Conservation (phyloP, 2,888 invertebrate species). For the Diachrysia chrysitis region DNA sequence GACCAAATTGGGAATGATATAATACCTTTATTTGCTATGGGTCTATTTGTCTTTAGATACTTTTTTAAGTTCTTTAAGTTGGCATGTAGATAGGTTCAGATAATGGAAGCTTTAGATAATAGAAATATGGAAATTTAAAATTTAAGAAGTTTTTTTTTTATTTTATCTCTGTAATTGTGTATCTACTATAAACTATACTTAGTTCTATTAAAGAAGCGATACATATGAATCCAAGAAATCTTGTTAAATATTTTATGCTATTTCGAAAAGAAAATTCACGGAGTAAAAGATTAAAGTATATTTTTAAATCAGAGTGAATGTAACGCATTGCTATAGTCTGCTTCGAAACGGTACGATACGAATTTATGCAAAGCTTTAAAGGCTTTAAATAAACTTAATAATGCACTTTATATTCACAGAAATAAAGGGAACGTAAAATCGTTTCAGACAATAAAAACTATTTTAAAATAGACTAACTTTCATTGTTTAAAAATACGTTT, state of each 20-base stretch:
- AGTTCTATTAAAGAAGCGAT: too few species aligned
- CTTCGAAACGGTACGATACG: slow-evolving; percentile 5
- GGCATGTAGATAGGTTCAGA: too few species aligned
- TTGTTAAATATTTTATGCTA: too few species aligned
- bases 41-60: neutral
- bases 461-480: neutral
- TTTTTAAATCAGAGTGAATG: neutral
- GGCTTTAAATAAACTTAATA: neutral
- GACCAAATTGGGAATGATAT: neutral
- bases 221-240: too few species aligned
- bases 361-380: slow-evolving; percentile 7
- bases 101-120: too few species aligned
- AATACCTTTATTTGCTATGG: neutral
- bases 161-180: too few species aligned
- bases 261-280: neutral
- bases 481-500: neutral
- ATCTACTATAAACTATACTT: too few species aligned
- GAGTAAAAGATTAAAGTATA: neutral
- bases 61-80: neutral
- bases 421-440: neutral
- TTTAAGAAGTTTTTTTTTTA: too few species aligned
- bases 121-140: too few species aligned
- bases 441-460: slow-evolving; percentile 1
- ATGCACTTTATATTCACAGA: neutral
- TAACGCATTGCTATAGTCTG: slow-evolving; percentile 3